phyloP scores from a whole-genome alignment of 2,888 invertebrate species.

The Eupithecia subumbrata region DNA sequence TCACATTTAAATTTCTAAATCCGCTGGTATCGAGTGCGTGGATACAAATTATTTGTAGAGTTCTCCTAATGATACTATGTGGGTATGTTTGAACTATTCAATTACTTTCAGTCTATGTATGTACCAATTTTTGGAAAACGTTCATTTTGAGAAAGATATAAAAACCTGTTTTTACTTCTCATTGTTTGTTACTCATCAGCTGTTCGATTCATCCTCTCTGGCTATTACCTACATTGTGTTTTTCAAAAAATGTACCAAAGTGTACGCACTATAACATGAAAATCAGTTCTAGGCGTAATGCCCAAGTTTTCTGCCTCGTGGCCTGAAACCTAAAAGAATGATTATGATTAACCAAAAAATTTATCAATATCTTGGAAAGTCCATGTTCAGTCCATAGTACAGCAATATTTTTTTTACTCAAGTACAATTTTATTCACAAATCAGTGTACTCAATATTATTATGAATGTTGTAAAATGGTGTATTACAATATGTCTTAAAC shows the following conservation, averaged over 20 bases:
- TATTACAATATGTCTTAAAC: slow-evolving; percentile 54
- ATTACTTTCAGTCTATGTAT: not conserved
- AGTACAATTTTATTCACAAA: slow-evolving; percentile 55
- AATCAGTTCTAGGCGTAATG: no score
- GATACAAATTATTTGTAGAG: not conserved
- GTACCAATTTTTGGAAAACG: not conserved
- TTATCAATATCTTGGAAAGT: not conserved
- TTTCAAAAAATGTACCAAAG: no score
- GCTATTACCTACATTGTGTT: no score
- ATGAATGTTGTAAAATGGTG: slow-evolving; percentile 56
- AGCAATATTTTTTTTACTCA: slow-evolving; percentile 50
- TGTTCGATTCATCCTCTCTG: not conserved
- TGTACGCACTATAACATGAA: no score
- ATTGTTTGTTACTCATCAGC: not conserved
- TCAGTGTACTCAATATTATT: slow-evolving; percentile 45
- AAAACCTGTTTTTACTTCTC: not conserved
- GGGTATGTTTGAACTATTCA: not conserved
- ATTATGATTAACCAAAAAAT: no score
- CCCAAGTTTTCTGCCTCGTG: not conserved
- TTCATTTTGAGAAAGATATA: not conserved
- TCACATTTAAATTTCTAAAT: not conserved
- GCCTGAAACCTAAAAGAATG: no score
- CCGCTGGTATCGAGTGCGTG: not conserved
- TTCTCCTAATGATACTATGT: not conserved
- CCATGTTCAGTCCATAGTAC: not conserved